Evolutionary conservation across 64 coral and sea anemone genomes (phyloP).

Genomic region (Montipora sp.): DNA sequence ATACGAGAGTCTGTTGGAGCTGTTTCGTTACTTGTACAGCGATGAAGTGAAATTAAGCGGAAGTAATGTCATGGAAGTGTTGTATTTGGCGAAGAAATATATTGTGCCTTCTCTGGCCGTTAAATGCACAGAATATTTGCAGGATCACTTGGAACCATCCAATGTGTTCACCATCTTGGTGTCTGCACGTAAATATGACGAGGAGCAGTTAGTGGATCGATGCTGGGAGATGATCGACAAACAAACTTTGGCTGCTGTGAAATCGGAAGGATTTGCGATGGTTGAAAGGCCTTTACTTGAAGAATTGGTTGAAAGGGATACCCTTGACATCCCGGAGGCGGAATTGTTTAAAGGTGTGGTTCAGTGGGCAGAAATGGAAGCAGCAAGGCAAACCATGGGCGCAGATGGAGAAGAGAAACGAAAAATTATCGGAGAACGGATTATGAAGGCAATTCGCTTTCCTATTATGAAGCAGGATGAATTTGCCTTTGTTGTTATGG

Average conservation of each 20-base stretch:
- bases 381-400: background rate
- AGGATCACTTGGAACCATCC: too few relatives aligned
- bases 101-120: too few relatives aligned
- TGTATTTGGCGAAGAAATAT: too few relatives aligned
- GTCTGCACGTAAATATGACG: background rate
- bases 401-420: background rate
- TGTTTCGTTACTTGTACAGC: too few relatives aligned
- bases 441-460: background rate
- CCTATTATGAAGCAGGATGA: background rate
- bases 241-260: conserved; percentile 1
- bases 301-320: conserved; percentile 7
- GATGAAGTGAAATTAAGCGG: too few relatives aligned
- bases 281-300: background rate
- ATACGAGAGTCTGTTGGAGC: too few relatives aligned
- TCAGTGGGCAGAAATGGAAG: background rate
- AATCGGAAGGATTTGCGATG: conserved; percentile 2
- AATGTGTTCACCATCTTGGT: conserved; percentile 21
- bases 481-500: background rate
- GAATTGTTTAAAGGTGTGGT: background rate
- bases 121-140: too few relatives aligned
- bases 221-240: too few relatives aligned
- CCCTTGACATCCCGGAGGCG: background rate
- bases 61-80: too few relatives aligned
- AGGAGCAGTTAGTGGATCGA: too few relatives aligned
- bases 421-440: background rate